Conservation (phyloP, 2,797 vertebrate genomes). For the Oryzias dopingdopingensis region DNA sequence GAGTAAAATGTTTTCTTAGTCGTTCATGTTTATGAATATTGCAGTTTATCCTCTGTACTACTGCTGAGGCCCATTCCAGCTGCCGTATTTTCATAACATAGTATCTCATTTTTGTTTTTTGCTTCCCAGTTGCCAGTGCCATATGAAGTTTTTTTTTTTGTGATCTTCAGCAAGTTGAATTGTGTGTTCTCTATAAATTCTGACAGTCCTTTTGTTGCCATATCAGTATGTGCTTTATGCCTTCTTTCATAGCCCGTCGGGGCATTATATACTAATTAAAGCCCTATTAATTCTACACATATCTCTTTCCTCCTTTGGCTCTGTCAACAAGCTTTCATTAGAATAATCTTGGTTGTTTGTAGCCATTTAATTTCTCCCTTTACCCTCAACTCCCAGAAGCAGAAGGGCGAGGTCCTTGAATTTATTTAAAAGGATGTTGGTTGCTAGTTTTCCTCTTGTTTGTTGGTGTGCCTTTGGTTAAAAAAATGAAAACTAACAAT, state of each 20-base stretch:
- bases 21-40: too few species aligned
- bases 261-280: constrained; percentile 37
- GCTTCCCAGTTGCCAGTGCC: too few species aligned
- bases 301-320: constrained; percentile 26
- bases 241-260: constrained; percentile 35
- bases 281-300: constrained; percentile 50
- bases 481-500: constrained; percentile 13
- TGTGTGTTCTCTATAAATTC: constrained; percentile 10
- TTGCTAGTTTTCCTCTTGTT: constrained; percentile 33
- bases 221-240: constrained; percentile 37
- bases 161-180: constrained; percentile 7
- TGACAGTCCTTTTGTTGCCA: constrained; percentile 17
- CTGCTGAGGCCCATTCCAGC: too few species aligned
- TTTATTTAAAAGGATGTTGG: constrained; percentile 47
- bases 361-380: constrained; percentile 36
- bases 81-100: too few species aligned
- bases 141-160: too few species aligned
- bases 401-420: constrained; percentile 40
- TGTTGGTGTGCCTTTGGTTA: constrained; percentile 38
- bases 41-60: too few species aligned
- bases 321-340: constrained; percentile 59
- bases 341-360: constrained; percentile 38
- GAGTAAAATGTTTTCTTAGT: not conserved
- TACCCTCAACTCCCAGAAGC: constrained; percentile 26
- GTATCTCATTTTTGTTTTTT: too few species aligned